A percentile compares a stretch with the other conserved stretches of the same genome.
These are phyloP conservation scores for Xanthorhoe designata DNA, from an alignment of 2,888 invertebrate genomes.

Conservation along the genomic window DNA sequence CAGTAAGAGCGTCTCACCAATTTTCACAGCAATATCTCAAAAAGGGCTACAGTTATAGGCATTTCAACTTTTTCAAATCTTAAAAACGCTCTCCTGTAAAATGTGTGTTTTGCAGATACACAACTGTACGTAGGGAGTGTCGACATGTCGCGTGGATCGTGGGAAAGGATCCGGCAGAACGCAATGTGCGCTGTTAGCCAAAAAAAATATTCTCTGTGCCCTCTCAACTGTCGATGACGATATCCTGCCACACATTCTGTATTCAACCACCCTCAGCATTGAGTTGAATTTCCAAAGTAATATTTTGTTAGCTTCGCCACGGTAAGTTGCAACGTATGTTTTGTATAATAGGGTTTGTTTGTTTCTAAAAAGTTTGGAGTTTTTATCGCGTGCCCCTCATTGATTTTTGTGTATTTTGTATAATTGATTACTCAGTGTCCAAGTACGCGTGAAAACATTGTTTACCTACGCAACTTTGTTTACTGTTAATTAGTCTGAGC, in stretches of 20 bases:
- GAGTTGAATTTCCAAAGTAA: slow-evolving; percentile 53
- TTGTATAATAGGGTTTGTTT: background rate
- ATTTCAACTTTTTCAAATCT: no score
- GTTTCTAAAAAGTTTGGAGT: background rate
- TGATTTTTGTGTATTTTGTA: slow-evolving; percentile 74
- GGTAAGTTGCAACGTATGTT: slow-evolving; percentile 4
- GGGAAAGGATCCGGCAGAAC: slow-evolving; percentile 78
- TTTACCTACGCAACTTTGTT: slow-evolving; percentile 60
- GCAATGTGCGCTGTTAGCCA: slow-evolving; percentile 59
- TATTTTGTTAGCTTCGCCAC: slow-evolving; percentile 14
- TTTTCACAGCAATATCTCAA: no score
- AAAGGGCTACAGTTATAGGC: no score
- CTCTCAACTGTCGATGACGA: slow-evolving; percentile 67
- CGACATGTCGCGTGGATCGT: slow-evolving; percentile 83
- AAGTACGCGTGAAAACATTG: slow-evolving; percentile 69
- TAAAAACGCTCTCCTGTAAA: no score
- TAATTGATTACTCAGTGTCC: slow-evolving; percentile 53
- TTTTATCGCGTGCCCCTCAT: slow-evolving; percentile 69
- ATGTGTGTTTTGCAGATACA: no score
- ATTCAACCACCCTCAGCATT: slow-evolving; percentile 47
- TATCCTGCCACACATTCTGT: slow-evolving; percentile 46
- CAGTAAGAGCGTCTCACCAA: no score
- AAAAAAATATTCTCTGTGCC: slow-evolving; percentile 51
- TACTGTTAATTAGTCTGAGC: slow-evolving; percentile 48
- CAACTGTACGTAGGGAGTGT: no score